Evolutionary conservation across 2,888 invertebrate species (phyloP).

Genomic region (Muscina levida): DNA sequence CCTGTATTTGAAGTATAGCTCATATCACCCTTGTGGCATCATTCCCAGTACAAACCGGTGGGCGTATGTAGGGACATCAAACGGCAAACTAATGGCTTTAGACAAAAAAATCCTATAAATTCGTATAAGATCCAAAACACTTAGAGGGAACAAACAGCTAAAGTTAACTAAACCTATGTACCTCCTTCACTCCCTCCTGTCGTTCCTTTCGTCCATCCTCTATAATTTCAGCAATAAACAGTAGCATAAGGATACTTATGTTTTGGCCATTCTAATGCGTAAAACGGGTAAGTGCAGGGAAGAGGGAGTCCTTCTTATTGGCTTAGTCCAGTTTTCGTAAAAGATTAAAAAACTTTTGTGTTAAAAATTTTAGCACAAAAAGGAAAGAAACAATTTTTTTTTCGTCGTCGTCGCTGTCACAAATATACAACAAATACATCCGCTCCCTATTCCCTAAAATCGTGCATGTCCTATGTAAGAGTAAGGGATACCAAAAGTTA

Average conservation of each 20-base stretch:
- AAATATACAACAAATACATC: not conserved
- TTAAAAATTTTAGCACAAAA: slow-evolving; percentile 16
- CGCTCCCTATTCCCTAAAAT: not conserved
- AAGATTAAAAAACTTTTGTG: slow-evolving; percentile 43
- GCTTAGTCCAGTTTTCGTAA: not conserved
- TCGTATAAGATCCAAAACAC: slow-evolving; percentile 7
- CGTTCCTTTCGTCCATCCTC: slow-evolving; percentile 5
- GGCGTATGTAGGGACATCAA: not conserved
- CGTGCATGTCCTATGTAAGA: no score
- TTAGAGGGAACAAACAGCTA: not conserved
- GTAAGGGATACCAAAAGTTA: no score
- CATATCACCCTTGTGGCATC: not conserved
- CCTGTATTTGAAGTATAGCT: no score
- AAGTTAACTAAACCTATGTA: no score
- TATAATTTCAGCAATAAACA: slow-evolving; percentile 4
- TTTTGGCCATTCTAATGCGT: not conserved
- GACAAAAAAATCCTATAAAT: slow-evolving; percentile 21
- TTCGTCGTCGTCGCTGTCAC: slow-evolving; percentile 16
- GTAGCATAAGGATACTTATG: not conserved
- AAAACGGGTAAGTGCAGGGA: no score
- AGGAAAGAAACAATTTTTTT: slow-evolving; percentile 8
- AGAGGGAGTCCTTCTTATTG: not conserved
- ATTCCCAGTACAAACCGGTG: not conserved
- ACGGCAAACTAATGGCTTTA: slow-evolving; percentile 1
- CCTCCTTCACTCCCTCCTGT: no score